phyloP scores from a whole-genome alignment of 2,113 vertebrate genomes.

The Panthera uncia region DNA sequence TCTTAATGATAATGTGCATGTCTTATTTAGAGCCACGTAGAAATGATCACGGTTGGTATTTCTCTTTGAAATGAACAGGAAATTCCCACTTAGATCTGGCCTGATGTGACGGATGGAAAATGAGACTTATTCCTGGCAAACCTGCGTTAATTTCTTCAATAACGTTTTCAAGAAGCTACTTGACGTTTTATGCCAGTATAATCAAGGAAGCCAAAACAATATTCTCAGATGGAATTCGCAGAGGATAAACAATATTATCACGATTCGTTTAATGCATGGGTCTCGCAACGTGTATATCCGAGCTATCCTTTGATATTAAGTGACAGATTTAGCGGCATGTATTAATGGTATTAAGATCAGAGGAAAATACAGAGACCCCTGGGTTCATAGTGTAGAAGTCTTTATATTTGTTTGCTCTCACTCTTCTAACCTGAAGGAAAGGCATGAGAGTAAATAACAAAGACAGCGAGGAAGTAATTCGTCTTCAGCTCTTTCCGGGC shows the following conservation, averaged over 20 bases:
- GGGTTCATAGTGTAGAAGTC: not conserved
- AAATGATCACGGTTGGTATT: not conserved
- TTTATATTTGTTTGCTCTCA: not conserved
- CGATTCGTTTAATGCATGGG: not conserved
- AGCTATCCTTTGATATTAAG: not conserved
- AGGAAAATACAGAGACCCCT: not conserved
- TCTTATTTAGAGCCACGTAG: constrained; percentile 28
- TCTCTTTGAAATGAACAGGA: not conserved
- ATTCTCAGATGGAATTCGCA: not conserved
- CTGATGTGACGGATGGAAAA: not conserved
- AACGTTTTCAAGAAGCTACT: not conserved
- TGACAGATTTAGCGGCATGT: not conserved
- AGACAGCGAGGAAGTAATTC: too few relatives aligned
- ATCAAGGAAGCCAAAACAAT: not conserved
- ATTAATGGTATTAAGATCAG: not conserved
- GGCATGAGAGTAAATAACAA: not conserved
- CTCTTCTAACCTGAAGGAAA: not conserved
- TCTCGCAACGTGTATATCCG: not conserved
- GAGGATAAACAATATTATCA: not conserved
- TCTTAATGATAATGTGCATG: not conserved
- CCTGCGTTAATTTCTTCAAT: not conserved
- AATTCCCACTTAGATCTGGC: not conserved
- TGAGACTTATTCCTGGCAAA: not conserved
- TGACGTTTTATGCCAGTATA: not conserved
- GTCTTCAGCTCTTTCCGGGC: accelerated